These are phyloP conservation scores for Halictus quadricinctus DNA, from an alignment of 2,888 invertebrate genomes.

Conservation along the genomic window DNA sequence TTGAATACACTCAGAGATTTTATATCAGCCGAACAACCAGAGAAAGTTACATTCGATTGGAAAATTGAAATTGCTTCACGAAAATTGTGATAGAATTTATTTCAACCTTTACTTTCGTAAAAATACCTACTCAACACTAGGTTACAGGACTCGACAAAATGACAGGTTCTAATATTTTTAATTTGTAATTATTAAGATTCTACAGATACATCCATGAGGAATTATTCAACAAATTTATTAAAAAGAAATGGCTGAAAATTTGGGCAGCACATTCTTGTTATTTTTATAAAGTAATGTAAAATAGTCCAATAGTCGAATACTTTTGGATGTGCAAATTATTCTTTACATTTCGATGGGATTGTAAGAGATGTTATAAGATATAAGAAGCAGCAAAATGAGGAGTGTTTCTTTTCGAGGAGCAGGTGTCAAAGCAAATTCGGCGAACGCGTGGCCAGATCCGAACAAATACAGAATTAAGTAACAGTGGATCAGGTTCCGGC, in stretches of 20 bases:
- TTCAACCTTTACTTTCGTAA: not conserved
- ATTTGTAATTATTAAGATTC: too few relatives aligned
- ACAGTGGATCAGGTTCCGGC: not conserved
- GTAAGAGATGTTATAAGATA: too few relatives aligned
- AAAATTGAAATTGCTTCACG: not conserved
- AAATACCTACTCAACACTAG: not conserved
- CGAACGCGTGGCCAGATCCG: not conserved
- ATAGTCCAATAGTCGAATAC: too few relatives aligned
- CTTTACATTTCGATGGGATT: not conserved
- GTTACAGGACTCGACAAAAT: too few relatives aligned
- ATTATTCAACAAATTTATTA: too few relatives aligned
- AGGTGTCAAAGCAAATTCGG: not conserved
- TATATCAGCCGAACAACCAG: not conserved
- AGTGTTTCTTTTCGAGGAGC: not conserved
- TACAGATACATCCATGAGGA: too few relatives aligned
- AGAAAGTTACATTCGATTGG: not conserved
- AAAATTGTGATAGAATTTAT: not conserved
- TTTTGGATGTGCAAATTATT: not conserved
- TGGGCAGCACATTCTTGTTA: too few relatives aligned
- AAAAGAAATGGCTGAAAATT: too few relatives aligned
- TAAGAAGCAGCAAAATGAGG: not conserved
- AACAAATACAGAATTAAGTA: not conserved
- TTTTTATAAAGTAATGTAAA: too few relatives aligned
- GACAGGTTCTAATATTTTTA: too few relatives aligned
- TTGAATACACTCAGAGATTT: too few relatives aligned